Conservation (phyloP, 2,888 invertebrate genomes). For the Aphelenchoides bicaudatus region DNA sequence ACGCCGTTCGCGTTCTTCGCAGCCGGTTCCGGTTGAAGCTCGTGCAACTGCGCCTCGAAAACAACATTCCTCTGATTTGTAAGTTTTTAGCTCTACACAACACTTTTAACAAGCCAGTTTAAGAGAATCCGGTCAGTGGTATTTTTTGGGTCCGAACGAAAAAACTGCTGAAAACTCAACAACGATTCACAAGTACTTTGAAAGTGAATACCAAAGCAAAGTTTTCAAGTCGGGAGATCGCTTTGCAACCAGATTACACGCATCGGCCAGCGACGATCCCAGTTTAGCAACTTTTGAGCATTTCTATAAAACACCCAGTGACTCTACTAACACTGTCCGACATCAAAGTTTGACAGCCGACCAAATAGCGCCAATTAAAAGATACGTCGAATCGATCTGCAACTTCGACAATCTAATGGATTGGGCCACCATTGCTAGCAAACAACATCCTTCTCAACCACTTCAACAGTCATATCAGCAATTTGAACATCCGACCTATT, state of each 20-base stretch:
- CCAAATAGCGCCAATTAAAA: background rate
- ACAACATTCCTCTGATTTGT: background rate
- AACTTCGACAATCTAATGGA: constrained; percentile 5
- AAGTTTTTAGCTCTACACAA: too few relatives aligned
- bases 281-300: background rate
- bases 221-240: background rate
- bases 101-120: too few relatives aligned
- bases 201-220: background rate
- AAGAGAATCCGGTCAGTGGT: background rate
- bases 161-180: background rate
- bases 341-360: background rate
- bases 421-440: background rate
- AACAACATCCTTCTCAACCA: background rate
- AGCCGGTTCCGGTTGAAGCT: constrained; percentile 1
- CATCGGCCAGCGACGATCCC: background rate
- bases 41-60: background rate
- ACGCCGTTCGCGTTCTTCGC: constrained; percentile 5
- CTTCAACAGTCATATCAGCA: constrained; percentile 12
- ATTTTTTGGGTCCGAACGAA: background rate
- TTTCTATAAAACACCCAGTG: background rate
- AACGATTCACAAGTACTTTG: background rate
- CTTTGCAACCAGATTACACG: background rate
- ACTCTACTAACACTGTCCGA: background rate
- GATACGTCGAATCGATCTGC: constrained; percentile 3
- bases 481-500: too few relatives aligned